Evolutionary conservation across 2,888 invertebrate genomes (phyloP).

Genomic region (Drosophila mulleri): DNA sequence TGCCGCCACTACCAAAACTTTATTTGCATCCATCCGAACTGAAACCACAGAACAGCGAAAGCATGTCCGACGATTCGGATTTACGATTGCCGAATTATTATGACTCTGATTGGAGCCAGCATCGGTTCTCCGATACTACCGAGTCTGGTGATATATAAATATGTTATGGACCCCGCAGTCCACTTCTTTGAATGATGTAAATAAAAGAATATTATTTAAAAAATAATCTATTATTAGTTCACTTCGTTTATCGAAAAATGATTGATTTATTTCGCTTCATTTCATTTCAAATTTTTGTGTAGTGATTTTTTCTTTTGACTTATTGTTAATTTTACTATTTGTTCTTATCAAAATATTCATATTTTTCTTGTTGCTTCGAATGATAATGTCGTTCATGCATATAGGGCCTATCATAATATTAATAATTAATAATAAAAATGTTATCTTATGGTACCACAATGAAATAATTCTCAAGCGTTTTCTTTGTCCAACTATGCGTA

Average conservation of each 20-base stretch:
- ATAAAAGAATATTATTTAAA: background rate
- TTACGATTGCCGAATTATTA: too few relatives aligned
- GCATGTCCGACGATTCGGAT: too few relatives aligned
- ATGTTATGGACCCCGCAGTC: too few relatives aligned
- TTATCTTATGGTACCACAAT: constrained; percentile 69
- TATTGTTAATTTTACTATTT: constrained; percentile 32
- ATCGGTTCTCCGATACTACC: too few relatives aligned
- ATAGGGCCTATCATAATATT: constrained; percentile 35
- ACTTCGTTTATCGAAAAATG: constrained; percentile 39
- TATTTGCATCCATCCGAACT: too few relatives aligned
- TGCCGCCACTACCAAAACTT: background rate
- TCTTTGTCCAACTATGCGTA: constrained; percentile 52
- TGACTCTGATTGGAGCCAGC: too few relatives aligned
- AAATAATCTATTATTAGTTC: background rate
- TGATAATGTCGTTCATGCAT: constrained; percentile 38
- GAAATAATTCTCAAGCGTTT: constrained; percentile 65
- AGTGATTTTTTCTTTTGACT: constrained; percentile 6
- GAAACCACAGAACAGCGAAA: too few relatives aligned
- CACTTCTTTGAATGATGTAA: too few relatives aligned
- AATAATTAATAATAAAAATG: constrained; percentile 51
- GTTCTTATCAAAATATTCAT: constrained; percentile 73
- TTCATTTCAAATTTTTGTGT: constrained; percentile 30
- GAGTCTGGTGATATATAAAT: too few relatives aligned
- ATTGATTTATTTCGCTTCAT: constrained; percentile 64
- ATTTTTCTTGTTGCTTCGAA: constrained; percentile 19